phyloP scores from a whole-genome alignment of 1,140 invertebrate genomes.

The Macrocentrus cingulum region DNA sequence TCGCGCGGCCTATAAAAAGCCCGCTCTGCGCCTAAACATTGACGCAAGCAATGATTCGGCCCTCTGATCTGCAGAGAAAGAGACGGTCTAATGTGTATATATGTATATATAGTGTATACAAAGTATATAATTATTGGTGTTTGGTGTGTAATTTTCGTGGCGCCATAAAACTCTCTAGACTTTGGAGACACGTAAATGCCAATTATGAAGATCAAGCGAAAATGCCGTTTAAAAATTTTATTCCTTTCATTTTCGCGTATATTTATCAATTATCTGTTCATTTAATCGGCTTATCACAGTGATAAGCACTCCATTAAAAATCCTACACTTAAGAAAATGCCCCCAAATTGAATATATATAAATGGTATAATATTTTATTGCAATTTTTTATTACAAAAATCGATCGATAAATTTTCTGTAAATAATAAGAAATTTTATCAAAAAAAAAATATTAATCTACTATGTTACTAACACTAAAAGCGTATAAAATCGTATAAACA shows the following conservation, averaged over 20 bases:
- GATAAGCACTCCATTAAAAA: too few relatives aligned
- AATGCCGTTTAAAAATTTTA: constrained; percentile 12
- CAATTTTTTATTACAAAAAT: too few relatives aligned
- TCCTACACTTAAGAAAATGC: too few relatives aligned
- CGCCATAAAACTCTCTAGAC: constrained; percentile 42
- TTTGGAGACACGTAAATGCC: constrained; percentile 39
- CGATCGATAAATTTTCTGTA: too few relatives aligned
- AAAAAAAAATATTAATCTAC: too few relatives aligned
- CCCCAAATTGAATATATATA: too few relatives aligned
- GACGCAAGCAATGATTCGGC: constrained; percentile 44
- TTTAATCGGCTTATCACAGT: too few relatives aligned
- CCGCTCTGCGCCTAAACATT: constrained; percentile 44
- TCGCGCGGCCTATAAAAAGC: constrained; percentile 13
- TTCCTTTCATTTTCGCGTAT: background rate
- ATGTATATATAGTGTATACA: constrained; percentile 28
- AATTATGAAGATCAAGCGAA: constrained; percentile 32
- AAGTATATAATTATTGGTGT: constrained; percentile 47
- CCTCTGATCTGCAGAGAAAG: constrained; percentile 10
- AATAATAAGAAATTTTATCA: too few relatives aligned
- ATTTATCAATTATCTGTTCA: too few relatives aligned
- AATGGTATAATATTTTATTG: too few relatives aligned
- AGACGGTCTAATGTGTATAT: constrained; percentile 37
- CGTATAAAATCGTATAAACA: too few relatives aligned
- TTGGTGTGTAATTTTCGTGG: constrained; percentile 53
- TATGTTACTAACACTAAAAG: too few relatives aligned